phyloP scores from a whole-genome alignment of 2,113 vertebrate genomes.

The Dasyurus viverrinus region DNA sequence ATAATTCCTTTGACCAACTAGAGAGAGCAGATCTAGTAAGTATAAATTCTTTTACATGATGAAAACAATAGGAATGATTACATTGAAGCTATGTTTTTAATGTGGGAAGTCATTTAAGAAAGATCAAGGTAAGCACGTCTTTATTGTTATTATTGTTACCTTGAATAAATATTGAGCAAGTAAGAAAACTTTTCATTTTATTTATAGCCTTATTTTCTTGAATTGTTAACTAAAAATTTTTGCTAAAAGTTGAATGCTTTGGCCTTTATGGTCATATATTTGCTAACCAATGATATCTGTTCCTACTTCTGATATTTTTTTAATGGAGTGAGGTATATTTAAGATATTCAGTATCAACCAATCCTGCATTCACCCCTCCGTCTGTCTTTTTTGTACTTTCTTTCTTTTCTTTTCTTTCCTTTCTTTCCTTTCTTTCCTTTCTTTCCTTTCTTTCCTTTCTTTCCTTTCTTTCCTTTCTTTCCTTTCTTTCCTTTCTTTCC shows the following conservation, averaged over 20 bases:
- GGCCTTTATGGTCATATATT: constrained; percentile 7
- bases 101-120: constrained; percentile 7
- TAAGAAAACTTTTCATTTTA: background rate
- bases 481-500: background rate
- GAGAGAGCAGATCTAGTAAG: background rate
- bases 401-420: background rate
- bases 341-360: constrained; percentile 14
- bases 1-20: constrained; percentile 11
- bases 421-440: background rate
- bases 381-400: constrained; percentile 28
- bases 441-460: too few relatives aligned
- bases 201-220: constrained; percentile 35
- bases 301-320: constrained; percentile 35
- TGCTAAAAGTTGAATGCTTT: background rate
- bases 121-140: background rate
- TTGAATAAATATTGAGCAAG: constrained; percentile 18
- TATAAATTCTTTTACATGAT: constrained; percentile 47
- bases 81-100: constrained; percentile 1
- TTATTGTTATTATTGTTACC: background rate
- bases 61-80: constrained; percentile 60
- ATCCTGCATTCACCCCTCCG: background rate
- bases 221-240: constrained; percentile 30
- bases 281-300: background rate
- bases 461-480: too few relatives aligned
- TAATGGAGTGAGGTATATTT: constrained; percentile 19